Evolutionary conservation across 2,113 vertebrate species (phyloP).

Genomic region (Barbus barbus): DNA sequence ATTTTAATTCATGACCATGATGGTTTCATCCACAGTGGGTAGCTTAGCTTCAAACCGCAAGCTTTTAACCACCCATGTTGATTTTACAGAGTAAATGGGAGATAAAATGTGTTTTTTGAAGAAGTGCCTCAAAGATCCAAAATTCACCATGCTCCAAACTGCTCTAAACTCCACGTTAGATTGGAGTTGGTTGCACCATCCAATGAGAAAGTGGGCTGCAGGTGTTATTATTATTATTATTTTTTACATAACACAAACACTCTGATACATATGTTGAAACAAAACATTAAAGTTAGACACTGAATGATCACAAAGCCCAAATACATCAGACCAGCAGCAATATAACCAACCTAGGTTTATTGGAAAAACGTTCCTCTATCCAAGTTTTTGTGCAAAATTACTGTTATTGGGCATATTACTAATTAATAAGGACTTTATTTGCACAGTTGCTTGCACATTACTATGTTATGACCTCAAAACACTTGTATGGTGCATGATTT

Average conservation of each 20-base stretch:
- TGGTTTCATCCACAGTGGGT: conserved; percentile 49
- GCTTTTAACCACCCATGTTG: conserved; percentile 69
- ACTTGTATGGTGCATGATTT: neutral
- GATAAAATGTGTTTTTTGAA: conserved; percentile 66
- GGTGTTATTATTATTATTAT: neutral
- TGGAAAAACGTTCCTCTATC: neutral
- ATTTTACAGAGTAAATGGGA: conserved; percentile 51
- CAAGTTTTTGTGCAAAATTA: neutral
- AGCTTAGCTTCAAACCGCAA: conserved; percentile 52
- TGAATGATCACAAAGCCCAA: conserved; percentile 8
- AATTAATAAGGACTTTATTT: too few species aligned
- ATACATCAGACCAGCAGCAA: neutral
- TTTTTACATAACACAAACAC: neutral
- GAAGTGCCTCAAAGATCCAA: conserved; percentile 82
- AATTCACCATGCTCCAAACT: conserved; percentile 64
- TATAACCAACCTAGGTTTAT: neutral
- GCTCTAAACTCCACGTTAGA: conserved; percentile 56
- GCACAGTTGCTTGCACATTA: too few species aligned
- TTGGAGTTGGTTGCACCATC: conserved; percentile 3
- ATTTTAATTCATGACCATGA: conserved; percentile 65
- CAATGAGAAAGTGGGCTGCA: conserved; percentile 1
- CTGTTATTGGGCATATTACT: too few species aligned
- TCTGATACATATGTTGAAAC: neutral
- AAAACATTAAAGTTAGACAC: neutral
- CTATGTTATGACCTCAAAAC: neutral